Conservation (phyloP, 2,113 vertebrate genomes). For the Corvus cornix region DNA sequence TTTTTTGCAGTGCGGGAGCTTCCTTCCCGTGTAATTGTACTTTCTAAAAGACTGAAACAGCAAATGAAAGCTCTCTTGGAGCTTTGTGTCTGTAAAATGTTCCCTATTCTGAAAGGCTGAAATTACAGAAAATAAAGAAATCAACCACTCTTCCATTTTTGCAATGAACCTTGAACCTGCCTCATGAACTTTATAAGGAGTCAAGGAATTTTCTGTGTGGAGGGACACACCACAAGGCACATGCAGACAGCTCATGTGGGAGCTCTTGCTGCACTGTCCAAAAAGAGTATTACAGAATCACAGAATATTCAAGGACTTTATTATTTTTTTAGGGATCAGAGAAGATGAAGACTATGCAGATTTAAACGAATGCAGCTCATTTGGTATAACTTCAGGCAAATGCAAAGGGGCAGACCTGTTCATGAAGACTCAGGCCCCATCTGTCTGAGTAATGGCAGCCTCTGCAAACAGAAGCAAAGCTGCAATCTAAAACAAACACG, state of each 20-base stretch:
- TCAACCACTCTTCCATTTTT: background rate
- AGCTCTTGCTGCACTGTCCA: background rate
- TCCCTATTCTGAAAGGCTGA: background rate
- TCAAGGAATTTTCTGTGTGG: background rate
- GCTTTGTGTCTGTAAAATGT: background rate
- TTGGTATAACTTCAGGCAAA: background rate
- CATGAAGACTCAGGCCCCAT: background rate
- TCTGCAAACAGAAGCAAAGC: background rate
- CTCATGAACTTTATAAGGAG: background rate
- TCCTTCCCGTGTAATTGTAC: background rate
- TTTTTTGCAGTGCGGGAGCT: conserved; percentile 33
- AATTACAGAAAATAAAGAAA: background rate
- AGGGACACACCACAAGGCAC: background rate
- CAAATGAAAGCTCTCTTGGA: conserved; percentile 45
- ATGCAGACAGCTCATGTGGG: accelerated
- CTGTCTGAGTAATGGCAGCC: background rate
- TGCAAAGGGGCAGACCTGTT: background rate
- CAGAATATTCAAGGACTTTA: background rate
- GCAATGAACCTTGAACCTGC: background rate
- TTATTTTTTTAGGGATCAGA: background rate
- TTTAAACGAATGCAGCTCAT: background rate
- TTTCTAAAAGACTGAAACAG: conserved; percentile 49
- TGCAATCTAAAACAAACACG: background rate
- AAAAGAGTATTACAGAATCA: background rate
- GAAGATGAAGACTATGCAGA: background rate